A percentile compares a stretch with the other conserved stretches of the same genome.
These are phyloP conservation scores for Hoplias malabaricus DNA, from an alignment of 2,113 vertebrate species.

Conservation along the genomic window DNA sequence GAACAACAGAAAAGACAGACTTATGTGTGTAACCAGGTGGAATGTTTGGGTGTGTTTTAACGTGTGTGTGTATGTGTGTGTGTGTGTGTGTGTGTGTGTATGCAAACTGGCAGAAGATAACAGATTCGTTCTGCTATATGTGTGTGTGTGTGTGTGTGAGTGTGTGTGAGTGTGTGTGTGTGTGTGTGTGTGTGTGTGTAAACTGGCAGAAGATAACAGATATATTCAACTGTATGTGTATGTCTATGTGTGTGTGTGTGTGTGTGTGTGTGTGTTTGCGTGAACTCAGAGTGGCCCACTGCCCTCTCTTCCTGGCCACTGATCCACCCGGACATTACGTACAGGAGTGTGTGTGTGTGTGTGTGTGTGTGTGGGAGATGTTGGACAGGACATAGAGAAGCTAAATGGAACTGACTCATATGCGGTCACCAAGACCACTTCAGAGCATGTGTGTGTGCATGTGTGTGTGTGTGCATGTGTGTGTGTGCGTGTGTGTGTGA, in stretches of 20 bases:
- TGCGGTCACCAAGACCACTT: background rate
- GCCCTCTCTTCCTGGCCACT: slow-evolving; percentile 45
- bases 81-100: slow-evolving; percentile 26
- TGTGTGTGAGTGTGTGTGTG: slow-evolving; percentile 1
- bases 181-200: background rate
- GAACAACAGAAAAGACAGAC: background rate
- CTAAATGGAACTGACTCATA: background rate
- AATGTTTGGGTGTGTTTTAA: too few species aligned
- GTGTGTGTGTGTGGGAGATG: slow-evolving; percentile 36
- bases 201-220: slow-evolving; percentile 43
- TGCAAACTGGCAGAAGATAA: too few species aligned
- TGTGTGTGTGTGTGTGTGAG: slow-evolving; percentile 4
- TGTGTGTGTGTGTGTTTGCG: slow-evolving; percentile 41
- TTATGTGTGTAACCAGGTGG: too few species aligned
- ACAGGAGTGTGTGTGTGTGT: slow-evolving; percentile 47
- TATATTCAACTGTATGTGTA: slow-evolving; percentile 39
- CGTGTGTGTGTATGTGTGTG: slow-evolving; percentile 16
- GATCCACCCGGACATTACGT: slow-evolving; percentile 33
- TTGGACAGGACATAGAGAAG: slow-evolving; percentile 20
- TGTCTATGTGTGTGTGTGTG: slow-evolving; percentile 8
- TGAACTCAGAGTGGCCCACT: slow-evolving; percentile 4
- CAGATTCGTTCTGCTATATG: too few species aligned
- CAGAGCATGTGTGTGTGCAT: background rate
- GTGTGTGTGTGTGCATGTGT: slow-evolving; percentile 1
- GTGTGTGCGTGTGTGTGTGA: slow-evolving; percentile 4